A percentile compares a stretch with the other conserved stretches of the same genome.
Conservation (phyloP, 2,797 vertebrate genomes). For the Borostomias antarcticus region DNA sequence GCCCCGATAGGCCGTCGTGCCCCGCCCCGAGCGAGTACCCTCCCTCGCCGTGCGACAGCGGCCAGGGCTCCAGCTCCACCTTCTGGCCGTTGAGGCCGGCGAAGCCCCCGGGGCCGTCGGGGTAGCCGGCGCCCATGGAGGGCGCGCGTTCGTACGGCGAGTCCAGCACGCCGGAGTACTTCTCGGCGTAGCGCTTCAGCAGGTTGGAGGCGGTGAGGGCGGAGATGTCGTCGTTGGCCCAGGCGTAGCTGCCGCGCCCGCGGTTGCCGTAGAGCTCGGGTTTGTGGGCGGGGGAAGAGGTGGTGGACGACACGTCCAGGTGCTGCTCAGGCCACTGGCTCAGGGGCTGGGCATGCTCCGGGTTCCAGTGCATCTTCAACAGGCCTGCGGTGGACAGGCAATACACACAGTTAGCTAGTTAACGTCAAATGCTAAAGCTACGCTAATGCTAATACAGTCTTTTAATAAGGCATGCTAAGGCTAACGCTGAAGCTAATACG, state of each 20-base stretch:
- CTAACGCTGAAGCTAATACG: too few relatives aligned
- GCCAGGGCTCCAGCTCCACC: slow-evolving; percentile 90
- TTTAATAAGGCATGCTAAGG: too few relatives aligned
- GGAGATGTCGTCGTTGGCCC: slow-evolving; percentile 98
- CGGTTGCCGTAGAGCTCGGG: slow-evolving; percentile 85
- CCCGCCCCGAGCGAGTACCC: slow-evolving; percentile 83
- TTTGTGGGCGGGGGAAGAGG: slow-evolving; percentile 94
- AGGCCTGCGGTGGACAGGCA: slow-evolving; percentile 75
- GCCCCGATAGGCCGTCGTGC: slow-evolving; percentile 82
- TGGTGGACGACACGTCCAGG: slow-evolving; percentile 97
- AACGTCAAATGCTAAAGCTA: neutral
- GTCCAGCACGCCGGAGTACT: slow-evolving; percentile 92
- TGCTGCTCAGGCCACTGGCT: slow-evolving; percentile 99
- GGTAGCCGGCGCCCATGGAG: slow-evolving; percentile 74
- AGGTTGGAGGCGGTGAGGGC: slow-evolving; percentile 97
- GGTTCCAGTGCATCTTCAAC: slow-evolving; percentile 99
- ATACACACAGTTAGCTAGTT: fast-evolving
- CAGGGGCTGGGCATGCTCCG: slow-evolving; percentile 98
- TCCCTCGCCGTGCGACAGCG: slow-evolving; percentile 81
- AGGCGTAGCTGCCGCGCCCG: slow-evolving; percentile 87
- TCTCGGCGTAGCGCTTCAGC: slow-evolving; percentile 97
- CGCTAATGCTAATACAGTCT: too few relatives aligned
- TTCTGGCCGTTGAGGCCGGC: slow-evolving; percentile 81
- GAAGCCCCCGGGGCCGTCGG: slow-evolving; percentile 81
- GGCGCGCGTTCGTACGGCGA: slow-evolving; percentile 88